phyloP scores from a whole-genome alignment of 23 tunicate species.

The Aplidium turbinatum region DNA sequence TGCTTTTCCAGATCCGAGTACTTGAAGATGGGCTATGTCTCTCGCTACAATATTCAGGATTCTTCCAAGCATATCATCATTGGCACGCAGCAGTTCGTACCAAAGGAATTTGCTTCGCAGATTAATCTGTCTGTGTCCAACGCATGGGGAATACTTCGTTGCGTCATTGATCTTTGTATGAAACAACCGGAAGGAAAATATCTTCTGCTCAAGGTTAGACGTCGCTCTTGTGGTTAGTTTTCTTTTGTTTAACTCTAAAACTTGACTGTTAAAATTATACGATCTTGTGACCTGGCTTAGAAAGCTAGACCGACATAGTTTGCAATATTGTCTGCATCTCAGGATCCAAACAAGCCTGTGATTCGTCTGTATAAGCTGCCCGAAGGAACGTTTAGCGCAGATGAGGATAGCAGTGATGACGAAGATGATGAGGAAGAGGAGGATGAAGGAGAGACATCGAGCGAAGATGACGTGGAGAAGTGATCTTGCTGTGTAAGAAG shows the following conservation, averaged over 20 bases:
- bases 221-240: neutral
- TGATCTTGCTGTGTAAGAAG: no score
- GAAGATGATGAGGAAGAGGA: constrained; percentile 76
- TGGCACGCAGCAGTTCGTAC: constrained; percentile 93
- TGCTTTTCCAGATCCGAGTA: constrained; percentile 87
- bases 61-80: constrained; percentile 70
- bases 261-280: neutral
- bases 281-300: neutral
- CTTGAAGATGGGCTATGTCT: constrained; percentile 93
- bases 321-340: constrained; percentile 1
- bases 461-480: no score
- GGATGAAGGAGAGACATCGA: constrained; percentile 20
- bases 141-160: constrained; percentile 96
- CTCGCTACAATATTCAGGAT: constrained; percentile 89
- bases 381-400: constrained; percentile 85
- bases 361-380: constrained; percentile 88
- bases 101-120: constrained; percentile 93
- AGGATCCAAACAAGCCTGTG: constrained; percentile 98
- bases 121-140: constrained; percentile 85
- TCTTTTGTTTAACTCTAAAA: neutral
- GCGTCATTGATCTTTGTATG: constrained; percentile 94
- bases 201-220: constrained; percentile 78
- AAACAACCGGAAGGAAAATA: constrained; percentile 93
- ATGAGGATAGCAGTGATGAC: constrained; percentile 60
- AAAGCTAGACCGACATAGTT: neutral